Base-by-base conservation (phyloP, 1,140 invertebrate genomes). In the Drosophila gunungcola region DNA sequence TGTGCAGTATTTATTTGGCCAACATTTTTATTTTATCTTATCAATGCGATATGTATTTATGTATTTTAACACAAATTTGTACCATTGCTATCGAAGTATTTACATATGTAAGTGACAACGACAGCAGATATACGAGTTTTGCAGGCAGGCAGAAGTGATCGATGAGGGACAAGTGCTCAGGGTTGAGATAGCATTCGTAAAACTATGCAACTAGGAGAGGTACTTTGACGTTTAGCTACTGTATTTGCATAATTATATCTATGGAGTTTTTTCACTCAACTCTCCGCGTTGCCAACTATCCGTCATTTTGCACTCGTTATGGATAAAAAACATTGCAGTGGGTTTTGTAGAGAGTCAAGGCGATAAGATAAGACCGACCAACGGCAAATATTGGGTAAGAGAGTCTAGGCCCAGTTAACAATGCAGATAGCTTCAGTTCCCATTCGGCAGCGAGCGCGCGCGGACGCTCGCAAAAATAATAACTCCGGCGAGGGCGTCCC, bases 1-100 rank as follows among this genome's bases (percentile, higher is more conserved):
- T 16, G 16, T 41, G 43, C 45, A 52, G 36, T 7, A 48, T 45
- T 55, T 72, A 61, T 56, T 54, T 9, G 32, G 10, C n/a, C 63
- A 68, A 69, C 51, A 70, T 49, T 46, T 48, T 70, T 69, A 41
- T 69, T 65, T 76, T 86, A 86, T 86, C 82, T 86, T 79, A 86
- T 86, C 82, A 53, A 46, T 49, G 29, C 36, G 41, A 62, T 74
- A 64, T 42, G 32, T 78, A 65, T 69, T 73, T 63, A 42, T 56
- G 57, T 78, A 61, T 55, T 72, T 70, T 70, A 68, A 78, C 54
- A 74, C 65, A 58, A 68, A 46, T 38, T 60, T 42, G 29, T 82
- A 55, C 43, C 58, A 61, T 48, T 70, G 25, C 41, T 25, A 13
- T 7, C 13, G 12, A 21, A 41, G 38, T 57, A 72, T 55, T 73